These are phyloP conservation scores for Larimichthys crocea DNA, from an alignment of 2,113 vertebrate species.

Conservation along the genomic window DNA sequence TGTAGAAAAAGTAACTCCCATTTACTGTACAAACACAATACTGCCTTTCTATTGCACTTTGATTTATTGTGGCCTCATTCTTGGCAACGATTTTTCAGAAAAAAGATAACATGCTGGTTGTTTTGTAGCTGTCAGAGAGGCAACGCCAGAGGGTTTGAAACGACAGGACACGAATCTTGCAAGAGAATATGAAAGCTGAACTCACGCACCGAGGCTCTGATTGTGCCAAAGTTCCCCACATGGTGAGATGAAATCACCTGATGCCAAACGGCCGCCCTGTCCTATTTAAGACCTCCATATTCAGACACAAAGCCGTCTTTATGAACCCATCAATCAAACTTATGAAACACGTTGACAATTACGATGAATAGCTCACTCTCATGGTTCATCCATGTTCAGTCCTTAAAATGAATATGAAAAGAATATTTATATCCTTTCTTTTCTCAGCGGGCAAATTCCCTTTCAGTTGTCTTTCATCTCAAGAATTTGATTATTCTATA, in stretches of 20 bases:
- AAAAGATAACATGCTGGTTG: constrained; percentile 14
- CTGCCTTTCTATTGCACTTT: not conserved
- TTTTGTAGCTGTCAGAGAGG: constrained; percentile 29
- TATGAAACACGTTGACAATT: not conserved
- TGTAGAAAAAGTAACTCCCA: not conserved
- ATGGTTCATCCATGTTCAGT: not conserved
- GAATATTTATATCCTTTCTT: not conserved
- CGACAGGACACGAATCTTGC: not conserved
- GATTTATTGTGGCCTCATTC: constrained; percentile 27
- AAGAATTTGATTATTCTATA: not conserved
- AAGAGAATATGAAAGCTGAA: constrained; percentile 10
- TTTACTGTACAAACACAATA: constrained; percentile 23
- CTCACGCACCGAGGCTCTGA: not conserved
- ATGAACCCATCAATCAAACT: not conserved
- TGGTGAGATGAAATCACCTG: constrained; percentile 23
- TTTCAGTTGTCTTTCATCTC: not conserved
- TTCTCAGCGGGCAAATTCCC: not conserved
- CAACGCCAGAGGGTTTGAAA: constrained; percentile 14
- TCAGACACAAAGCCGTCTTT: not conserved
- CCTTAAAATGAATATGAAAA: not conserved
- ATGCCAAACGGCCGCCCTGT: not conserved
- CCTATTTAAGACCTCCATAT: not conserved
- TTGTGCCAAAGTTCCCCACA: not conserved
- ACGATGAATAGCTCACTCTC: not conserved
- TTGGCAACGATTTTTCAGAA: not conserved